phyloP scores from a whole-genome alignment of 2,113 vertebrate species.

The Carassius carassius region DNA sequence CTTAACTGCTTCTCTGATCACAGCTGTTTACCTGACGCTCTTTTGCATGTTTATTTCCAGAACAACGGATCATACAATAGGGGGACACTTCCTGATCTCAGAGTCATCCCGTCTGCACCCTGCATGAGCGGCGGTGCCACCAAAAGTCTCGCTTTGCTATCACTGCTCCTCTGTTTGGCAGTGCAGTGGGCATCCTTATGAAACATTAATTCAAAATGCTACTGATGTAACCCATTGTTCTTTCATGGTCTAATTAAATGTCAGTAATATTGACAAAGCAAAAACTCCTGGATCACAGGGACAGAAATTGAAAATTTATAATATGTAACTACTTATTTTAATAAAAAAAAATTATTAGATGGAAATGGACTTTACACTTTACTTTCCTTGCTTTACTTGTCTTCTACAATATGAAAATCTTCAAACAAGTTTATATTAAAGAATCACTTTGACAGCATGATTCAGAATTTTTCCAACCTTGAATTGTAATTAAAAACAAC shows the following conservation, averaged over 20 bases:
- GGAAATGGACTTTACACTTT: background rate
- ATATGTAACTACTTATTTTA: too few species aligned
- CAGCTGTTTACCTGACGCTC: background rate
- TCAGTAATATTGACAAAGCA: background rate
- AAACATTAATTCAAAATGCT: background rate
- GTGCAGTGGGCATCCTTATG: background rate
- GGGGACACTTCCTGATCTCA: constrained; percentile 35
- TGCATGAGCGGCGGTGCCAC: background rate
- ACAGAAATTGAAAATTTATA: background rate
- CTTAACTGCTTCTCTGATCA: background rate
- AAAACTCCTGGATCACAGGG: background rate
- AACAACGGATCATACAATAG: background rate
- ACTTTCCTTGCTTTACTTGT: background rate
- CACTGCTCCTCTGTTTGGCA: constrained; percentile 21
- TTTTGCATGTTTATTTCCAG: constrained; percentile 1
- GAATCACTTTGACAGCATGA: too few species aligned
- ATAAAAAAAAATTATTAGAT: too few species aligned
- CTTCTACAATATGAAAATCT: too few species aligned
- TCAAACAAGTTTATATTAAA: too few species aligned
- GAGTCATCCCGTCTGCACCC: background rate
- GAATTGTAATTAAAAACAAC: too few species aligned
- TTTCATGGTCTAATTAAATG: background rate
- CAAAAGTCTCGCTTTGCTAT: background rate
- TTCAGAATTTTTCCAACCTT: too few species aligned
- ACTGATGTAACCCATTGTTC: background rate